A percentile compares a stretch with the other conserved stretches of the same genome.
Conservation (phyloP, 1,140 invertebrate species). For the Phocides pigmalion region DNA sequence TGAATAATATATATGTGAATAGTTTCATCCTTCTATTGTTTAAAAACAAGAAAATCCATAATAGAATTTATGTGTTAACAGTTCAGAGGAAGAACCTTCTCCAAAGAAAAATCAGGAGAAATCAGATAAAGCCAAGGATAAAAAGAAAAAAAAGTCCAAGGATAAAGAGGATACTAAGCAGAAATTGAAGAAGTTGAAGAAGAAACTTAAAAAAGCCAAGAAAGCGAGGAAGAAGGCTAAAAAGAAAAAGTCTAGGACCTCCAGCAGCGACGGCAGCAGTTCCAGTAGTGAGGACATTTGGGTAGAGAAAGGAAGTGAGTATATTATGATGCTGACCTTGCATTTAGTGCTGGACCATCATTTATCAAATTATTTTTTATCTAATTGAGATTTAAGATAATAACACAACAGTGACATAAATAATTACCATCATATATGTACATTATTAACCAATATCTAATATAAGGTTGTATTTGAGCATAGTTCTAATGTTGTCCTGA, state of each 20-base stretch:
- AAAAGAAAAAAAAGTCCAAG: constrained; percentile 81
- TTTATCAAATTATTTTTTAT: no score
- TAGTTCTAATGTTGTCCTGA: no score
- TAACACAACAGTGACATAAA: no score
- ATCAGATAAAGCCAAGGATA: constrained; percentile 65
- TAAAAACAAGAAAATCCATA: background rate
- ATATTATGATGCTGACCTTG: no score
- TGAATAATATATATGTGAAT: no score
- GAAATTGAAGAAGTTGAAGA: constrained; percentile 84
- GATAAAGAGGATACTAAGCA: constrained; percentile 80
- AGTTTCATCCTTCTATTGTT: no score
- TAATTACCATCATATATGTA: no score
- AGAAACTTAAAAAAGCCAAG: constrained; percentile 85
- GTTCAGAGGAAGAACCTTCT: constrained; percentile 66
- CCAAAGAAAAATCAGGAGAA: constrained; percentile 40
- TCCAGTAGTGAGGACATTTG: constrained; percentile 84
- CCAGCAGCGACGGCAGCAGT: constrained; percentile 54
- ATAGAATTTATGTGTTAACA: constrained; percentile 18
- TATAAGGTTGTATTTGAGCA: no score
- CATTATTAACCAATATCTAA: no score
- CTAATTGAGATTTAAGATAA: no score
- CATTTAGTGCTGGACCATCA: no score
- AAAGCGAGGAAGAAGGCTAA: constrained; percentile 85
- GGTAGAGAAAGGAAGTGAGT: constrained; percentile 88
- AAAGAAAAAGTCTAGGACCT: constrained; percentile 75